Base-by-base conservation (phyloP, 2,113 vertebrate species). In the Jacana jacana region DNA sequence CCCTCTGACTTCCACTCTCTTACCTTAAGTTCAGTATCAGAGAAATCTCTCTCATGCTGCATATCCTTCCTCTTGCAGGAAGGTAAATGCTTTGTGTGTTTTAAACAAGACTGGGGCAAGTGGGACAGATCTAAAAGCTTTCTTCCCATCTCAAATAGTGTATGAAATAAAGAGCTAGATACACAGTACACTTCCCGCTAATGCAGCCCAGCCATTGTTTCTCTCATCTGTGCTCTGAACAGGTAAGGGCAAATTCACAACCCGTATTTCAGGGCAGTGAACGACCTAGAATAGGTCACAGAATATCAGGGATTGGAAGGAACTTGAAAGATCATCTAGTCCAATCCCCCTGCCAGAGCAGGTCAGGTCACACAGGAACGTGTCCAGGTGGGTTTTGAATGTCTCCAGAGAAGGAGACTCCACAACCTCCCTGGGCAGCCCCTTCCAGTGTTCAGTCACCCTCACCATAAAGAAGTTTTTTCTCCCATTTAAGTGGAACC, bases 21-120 rank as follows among this genome's bases (percentile, higher is more conserved):
- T 92, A 94, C 92, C 91, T 81, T 44, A 94, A 55, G 88, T 83
- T 70, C 86, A 89, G 89, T 86, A 86, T 79, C 81, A 89, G 55
- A 93, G 88, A 91, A 86, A 86, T 69, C 66, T 65, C 23, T 71
- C 79, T 91, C 60, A 18, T 51, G 65, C 73, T 89, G 68, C 25
- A 30, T 73, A 87, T 82, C 44, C 65, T 91, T 82, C 44, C 65
- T 91, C 75, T 95, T 84, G 81, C 2, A 93, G 80, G 69, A 84
- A 95, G 83, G 72, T 40, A 94, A 92, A 90, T 17, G 44, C n/a
- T 81, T 91, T 44, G 81, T 4, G 14, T 72, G 92, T 96, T 96
- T 95, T 84, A 92, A 92, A 96, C 83, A 87, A 91, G 73, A 86
- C 31, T 40, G 61, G 68, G 72, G 57, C 86, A 92, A 95, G 22